Evolutionary conservation across 1,140 invertebrate species (phyloP), one percentile per base, ranked within the genome.

Genomic region (Drosophila sturtevanti): DNA sequence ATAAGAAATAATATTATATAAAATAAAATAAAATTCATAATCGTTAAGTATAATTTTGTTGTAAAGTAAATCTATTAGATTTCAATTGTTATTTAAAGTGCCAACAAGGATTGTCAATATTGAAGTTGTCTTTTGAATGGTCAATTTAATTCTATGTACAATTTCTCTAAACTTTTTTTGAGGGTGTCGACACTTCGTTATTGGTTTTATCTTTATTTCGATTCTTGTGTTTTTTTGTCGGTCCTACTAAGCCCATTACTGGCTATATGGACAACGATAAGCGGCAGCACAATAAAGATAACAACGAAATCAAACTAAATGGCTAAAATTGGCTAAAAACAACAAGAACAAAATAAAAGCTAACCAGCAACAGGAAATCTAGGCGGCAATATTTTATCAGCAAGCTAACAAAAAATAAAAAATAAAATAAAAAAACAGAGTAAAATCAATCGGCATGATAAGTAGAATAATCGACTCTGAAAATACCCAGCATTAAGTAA

Each of bases 221-320:
- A 62, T 56, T 56, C 62, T 48, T 22, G 54, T 27, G 35, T 51
- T 4, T 55, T 34, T 34, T 9, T 56, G 24, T 22, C 59, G 37
- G 60, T 48, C 55, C 55, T 54, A 66, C 75, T 89, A 70, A 79
- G 82, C 82, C 84, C 82, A 87, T 87, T 87, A 89, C 67, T 35
- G 75, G 48, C 67, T 65, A 24, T 72, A 85, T 81, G 62, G 63
- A 68, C 61, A 74, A 41, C 68, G 82, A 87, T 87, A 87, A 87
- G 84, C 76, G 71, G n/a, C 71, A 56, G 76, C 73, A 76, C 81
- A 72, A 89, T 87, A 89, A 89, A 89, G 82, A 87, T 87, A 87
- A 89, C 79, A 44, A 60, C 37, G 68, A 89, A 87, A 87, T 87
- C 82, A 87, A 87, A 87, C 82, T 87, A 87, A 89, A 87, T 87